These are phyloP conservation scores for Stenodema calcarata DNA, from an alignment of 2,888 invertebrate genomes.

Conservation along the genomic window DNA sequence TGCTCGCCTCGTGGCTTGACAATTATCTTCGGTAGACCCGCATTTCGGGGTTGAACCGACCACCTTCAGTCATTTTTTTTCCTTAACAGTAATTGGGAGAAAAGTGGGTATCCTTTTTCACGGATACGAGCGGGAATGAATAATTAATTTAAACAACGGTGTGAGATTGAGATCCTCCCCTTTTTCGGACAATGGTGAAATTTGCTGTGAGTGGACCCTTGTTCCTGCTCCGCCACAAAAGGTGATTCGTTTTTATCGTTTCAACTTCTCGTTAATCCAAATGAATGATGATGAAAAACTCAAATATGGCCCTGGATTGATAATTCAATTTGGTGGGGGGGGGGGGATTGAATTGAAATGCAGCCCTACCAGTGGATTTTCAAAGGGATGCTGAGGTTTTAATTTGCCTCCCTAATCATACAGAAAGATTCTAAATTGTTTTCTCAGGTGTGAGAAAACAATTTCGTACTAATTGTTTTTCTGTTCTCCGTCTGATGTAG, in stretches of 20 bases:
- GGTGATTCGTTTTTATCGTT: neutral
- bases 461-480: too few species aligned
- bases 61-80: neutral
- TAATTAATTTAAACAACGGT: conserved; percentile 4
- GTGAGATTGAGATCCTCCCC: neutral
- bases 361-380: too few species aligned
- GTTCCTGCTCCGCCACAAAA: neutral
- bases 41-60: neutral
- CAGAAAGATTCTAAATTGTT: too few species aligned
- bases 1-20: neutral
- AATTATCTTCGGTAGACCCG: neutral
- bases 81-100: conserved; percentile 1
- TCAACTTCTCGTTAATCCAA: neutral
- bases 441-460: too few species aligned
- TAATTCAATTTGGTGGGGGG: too few species aligned
- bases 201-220: neutral
- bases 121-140: neutral
- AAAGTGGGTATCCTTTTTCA: conserved; percentile 1
- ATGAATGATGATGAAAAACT: neutral
- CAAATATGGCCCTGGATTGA: too few species aligned
- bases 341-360: too few species aligned
- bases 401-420: too few species aligned
- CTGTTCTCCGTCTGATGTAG: too few species aligned
- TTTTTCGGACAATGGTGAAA: neutral
- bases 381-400: too few species aligned